A percentile compares a stretch with the other conserved stretches of the same genome.
Evolutionary conservation across 2,888 invertebrate genomes (phyloP).

Genomic region (Euplexia lucipara): DNA sequence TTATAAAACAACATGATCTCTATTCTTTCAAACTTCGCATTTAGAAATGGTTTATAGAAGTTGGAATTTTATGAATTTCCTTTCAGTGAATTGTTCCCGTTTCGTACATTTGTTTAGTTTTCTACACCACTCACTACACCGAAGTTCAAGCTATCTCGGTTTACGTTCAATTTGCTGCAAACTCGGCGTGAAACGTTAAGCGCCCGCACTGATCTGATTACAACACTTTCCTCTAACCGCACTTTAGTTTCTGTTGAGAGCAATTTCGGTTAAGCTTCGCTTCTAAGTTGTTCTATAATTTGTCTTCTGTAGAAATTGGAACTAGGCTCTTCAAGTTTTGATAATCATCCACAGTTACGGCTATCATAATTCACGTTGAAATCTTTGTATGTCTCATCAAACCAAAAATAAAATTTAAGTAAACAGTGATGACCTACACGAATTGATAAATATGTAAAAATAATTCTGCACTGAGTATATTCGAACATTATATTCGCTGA

Average conservation of each 20-base stretch:
- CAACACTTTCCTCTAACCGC: constrained; percentile 26
- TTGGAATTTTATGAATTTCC: constrained; percentile 29
- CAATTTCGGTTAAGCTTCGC: constrained; percentile 6
- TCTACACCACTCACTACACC: constrained; percentile 20
- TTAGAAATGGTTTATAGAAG: not conserved
- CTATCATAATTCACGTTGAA: constrained; percentile 39
- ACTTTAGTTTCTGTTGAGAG: constrained; percentile 9
- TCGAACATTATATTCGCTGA: constrained; percentile 67
- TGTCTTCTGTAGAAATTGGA: not conserved
- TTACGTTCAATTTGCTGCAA: constrained; percentile 40
- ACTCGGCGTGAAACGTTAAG: constrained; percentile 36
- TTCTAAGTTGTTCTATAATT: constrained; percentile 1
- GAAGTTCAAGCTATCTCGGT: constrained; percentile 39
- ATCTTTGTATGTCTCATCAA: constrained; percentile 30
- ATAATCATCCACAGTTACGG: constrained; percentile 18
- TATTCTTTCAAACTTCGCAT: constrained; percentile 24
- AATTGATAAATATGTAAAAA: constrained; percentile 60
- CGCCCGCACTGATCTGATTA: constrained; percentile 35
- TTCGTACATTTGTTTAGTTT: constrained; percentile 53
- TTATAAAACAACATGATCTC: constrained; percentile 1
- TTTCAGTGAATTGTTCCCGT: constrained; percentile 22
- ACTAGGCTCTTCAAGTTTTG: not conserved
- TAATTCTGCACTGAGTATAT: constrained; percentile 61
- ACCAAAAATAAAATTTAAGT: constrained; percentile 63
- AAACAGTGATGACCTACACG: constrained; percentile 60